Evolutionary conservation across 2,113 vertebrate genomes (phyloP).

Genomic region (Proteles cristata): DNA sequence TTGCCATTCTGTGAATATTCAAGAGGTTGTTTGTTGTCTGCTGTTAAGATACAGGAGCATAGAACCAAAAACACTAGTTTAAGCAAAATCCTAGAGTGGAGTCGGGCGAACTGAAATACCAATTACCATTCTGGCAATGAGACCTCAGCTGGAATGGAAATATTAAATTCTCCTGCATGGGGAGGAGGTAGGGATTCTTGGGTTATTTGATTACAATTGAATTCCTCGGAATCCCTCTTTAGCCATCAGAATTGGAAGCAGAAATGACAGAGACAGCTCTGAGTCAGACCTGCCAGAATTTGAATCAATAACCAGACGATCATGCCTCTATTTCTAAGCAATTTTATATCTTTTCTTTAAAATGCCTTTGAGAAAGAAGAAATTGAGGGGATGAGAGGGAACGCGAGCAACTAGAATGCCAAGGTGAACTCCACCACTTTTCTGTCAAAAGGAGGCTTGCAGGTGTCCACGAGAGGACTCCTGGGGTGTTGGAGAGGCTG

Average conservation of each 20-base stretch:
- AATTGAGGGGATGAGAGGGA: neutral
- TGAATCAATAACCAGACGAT: conserved; percentile 66
- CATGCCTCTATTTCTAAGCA: conserved; percentile 70
- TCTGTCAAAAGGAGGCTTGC: neutral
- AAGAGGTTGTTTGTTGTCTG: conserved; percentile 54
- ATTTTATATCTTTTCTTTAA: conserved; percentile 56
- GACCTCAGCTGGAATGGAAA: conserved; percentile 43
- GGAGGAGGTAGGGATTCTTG: neutral
- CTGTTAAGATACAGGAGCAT: conserved; percentile 40
- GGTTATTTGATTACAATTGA: conserved; percentile 54
- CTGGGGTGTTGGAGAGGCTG: neutral
- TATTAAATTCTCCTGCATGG: neutral
- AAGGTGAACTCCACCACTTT: conserved; percentile 7
- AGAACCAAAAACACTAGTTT: conserved; percentile 47
- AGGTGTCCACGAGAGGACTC: neutral
- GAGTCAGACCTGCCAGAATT: conserved; percentile 66
- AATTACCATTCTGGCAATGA: neutral
- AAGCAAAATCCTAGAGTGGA: conserved; percentile 45
- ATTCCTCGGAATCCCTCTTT: conserved; percentile 55
- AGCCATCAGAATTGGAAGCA: conserved; percentile 38
- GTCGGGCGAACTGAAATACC: conserved; percentile 40
- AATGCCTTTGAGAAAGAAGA: conserved; percentile 28
- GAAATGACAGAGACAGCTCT: conserved; percentile 43
- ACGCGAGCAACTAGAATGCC: neutral
- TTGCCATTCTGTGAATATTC: conserved; percentile 49